Evolutionary conservation across 2,113 vertebrate genomes (phyloP).

Genomic region (Ochotona curzoniae): DNA sequence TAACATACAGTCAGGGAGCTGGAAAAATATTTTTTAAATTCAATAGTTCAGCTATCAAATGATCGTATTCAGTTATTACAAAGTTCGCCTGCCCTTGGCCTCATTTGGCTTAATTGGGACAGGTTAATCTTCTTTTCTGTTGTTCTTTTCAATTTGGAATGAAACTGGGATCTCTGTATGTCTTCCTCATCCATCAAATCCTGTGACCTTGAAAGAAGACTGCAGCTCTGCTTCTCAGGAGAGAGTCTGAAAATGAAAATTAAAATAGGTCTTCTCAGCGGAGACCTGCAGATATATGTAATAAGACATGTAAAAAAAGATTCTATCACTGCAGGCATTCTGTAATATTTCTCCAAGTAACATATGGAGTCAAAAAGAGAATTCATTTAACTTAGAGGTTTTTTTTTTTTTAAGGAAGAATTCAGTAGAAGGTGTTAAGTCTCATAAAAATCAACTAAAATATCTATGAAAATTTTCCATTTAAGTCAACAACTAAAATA

Average conservation of each 20-base stretch:
- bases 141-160: constrained; percentile 70
- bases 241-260: constrained; percentile 74
- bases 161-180: constrained; percentile 62
- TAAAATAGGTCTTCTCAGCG: constrained; percentile 72
- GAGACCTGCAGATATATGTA: constrained; percentile 66
- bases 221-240: constrained; percentile 58
- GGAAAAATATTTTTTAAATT: constrained; percentile 49
- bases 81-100: constrained; percentile 66
- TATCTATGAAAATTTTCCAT: constrained; percentile 10
- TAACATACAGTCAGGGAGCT: not conserved
- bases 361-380: constrained; percentile 56
- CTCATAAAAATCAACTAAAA: constrained; percentile 39
- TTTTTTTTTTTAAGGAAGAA: not conserved
- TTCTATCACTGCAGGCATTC: constrained; percentile 58
- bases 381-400: constrained; percentile 55
- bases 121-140: constrained; percentile 77
- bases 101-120: constrained; percentile 75
- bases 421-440: constrained; percentile 38
- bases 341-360: constrained; percentile 62
- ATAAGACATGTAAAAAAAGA: constrained; percentile 68
- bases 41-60: constrained; percentile 46
- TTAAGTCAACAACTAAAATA: not conserved
- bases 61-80: constrained; percentile 50
- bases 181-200: constrained; percentile 75
- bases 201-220: constrained; percentile 74